A percentile compares a stretch with the other conserved stretches of the same genome.
Evolutionary conservation across 2,113 vertebrate genomes (phyloP).

Genomic region (Malurus cyaneus): DNA sequence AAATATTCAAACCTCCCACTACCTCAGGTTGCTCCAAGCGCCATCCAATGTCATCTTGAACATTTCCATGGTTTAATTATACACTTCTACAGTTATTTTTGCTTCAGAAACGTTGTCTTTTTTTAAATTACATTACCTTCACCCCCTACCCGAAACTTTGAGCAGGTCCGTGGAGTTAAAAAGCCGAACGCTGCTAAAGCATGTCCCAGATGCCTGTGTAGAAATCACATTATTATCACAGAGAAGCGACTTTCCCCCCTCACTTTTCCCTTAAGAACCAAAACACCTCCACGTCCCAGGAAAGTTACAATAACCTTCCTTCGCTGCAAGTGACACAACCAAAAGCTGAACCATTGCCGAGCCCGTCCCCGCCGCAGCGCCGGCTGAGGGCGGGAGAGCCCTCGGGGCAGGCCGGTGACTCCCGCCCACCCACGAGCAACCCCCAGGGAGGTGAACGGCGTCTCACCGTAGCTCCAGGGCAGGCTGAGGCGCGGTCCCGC

Average conservation of each 20-base stretch:
- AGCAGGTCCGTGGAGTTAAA: neutral
- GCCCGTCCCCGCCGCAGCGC: neutral
- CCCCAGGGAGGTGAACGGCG: accelerated
- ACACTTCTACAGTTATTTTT: neutral
- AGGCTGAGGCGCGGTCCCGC: neutral
- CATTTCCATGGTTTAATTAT: accelerated
- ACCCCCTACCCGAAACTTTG: neutral
- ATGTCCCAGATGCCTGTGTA: accelerated
- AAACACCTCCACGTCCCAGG: accelerated
- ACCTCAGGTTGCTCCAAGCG: neutral
- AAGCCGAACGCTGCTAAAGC: accelerated
- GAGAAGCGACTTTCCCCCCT: accelerated
- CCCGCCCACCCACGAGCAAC: accelerated
- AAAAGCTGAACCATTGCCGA: neutral
- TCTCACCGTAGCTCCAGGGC: neutral
- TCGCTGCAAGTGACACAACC: accelerated
- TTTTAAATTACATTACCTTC: neutral
- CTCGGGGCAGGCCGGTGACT: too few species aligned
- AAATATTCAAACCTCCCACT: neutral
- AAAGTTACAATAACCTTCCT: too few species aligned
- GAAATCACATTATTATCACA: accelerated
- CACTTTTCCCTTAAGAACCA: neutral
- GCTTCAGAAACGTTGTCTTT: neutral
- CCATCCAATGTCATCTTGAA: neutral
- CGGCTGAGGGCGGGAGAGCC: accelerated